A percentile compares a stretch with the other conserved stretches of the same genome.
phyloP scores from a whole-genome alignment of 2,797 vertebrate genomes.

The Lagocephalus sceleratus region DNA sequence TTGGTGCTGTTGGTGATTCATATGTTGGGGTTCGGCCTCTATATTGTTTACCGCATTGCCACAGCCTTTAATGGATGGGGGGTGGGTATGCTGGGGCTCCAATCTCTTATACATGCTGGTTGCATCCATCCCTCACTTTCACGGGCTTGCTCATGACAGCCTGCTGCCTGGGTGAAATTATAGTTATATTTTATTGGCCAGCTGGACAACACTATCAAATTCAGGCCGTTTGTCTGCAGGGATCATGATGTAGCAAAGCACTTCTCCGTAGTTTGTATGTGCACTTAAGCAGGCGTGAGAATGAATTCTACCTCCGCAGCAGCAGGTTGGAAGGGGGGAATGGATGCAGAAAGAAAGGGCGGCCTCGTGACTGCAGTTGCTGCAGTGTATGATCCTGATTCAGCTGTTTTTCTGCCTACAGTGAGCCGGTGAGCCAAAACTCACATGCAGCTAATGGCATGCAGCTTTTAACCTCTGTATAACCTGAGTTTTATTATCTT shows the following conservation, averaged over 20 bases:
- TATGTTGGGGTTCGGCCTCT: not conserved
- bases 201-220: slow-evolving; percentile 34
- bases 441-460: slow-evolving; percentile 12
- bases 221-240: slow-evolving; percentile 39
- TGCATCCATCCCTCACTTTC: not conserved
- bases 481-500: slow-evolving; percentile 11
- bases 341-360: slow-evolving; percentile 4
- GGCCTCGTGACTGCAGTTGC: slow-evolving; percentile 35
- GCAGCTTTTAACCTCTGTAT: slow-evolving; percentile 10
- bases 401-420: slow-evolving; percentile 44
- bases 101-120: not conserved
- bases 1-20: not conserved
- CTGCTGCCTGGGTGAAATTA: slow-evolving; percentile 38
- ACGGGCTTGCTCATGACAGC: slow-evolving; percentile 26
- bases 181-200: slow-evolving; percentile 51
- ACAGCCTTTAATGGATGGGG: slow-evolving; percentile 2
- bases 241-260: slow-evolving; percentile 53
- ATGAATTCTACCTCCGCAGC: slow-evolving; percentile 43
- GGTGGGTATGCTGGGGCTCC: slow-evolving; percentile 16
- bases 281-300: slow-evolving; percentile 23
- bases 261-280: slow-evolving; percentile 11
- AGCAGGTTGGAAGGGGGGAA: slow-evolving; percentile 4
- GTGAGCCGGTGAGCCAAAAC: slow-evolving; percentile 21
- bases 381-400: slow-evolving; percentile 50
- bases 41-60: slow-evolving; percentile 2